A percentile compares a stretch with the other conserved stretches of the same genome.
phyloP scores from a whole-genome alignment of 2,797 vertebrate genomes.

The Cottoperca gobio region DNA sequence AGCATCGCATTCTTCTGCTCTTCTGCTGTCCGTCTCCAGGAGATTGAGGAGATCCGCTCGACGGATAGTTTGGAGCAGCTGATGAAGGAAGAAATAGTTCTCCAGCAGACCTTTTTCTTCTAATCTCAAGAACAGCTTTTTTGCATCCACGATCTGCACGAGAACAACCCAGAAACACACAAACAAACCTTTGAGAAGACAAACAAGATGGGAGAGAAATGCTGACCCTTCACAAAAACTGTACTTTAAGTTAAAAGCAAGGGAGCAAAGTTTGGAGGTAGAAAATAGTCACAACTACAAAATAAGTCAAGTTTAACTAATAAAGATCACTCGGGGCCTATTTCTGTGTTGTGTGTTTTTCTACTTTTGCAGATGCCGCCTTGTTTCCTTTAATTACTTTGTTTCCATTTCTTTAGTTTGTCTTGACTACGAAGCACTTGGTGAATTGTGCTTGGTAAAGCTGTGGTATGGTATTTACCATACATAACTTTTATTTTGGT shows the following conservation, averaged over 20 bases:
- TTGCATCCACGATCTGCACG: conserved; percentile 70
- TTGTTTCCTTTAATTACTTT: neutral
- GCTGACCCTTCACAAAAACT: fast-evolving
- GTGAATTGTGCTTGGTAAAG: neutral
- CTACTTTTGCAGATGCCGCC: neutral
- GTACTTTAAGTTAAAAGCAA: neutral
- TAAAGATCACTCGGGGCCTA: neutral
- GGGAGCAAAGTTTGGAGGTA: neutral
- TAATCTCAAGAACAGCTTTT: conserved; percentile 72
- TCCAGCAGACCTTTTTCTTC: conserved; percentile 72
- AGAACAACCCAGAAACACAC: conserved; percentile 14
- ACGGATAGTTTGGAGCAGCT: conserved; percentile 75
- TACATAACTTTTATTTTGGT: neutral
- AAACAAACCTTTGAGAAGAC: neutral
- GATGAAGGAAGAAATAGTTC: conserved; percentile 58
- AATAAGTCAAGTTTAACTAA: neutral
- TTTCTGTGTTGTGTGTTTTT: neutral
- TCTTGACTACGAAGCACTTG: neutral
- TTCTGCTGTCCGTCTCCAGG: conserved; percentile 49
- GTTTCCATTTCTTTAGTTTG: neutral
- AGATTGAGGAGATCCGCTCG: conserved; percentile 70
- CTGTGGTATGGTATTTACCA: neutral
- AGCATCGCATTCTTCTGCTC: conserved; percentile 25
- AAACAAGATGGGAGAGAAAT: neutral
- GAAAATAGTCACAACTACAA: neutral